Evolutionary conservation across 2,113 vertebrate species (phyloP).

Genomic region (Hucho hucho): DNA sequence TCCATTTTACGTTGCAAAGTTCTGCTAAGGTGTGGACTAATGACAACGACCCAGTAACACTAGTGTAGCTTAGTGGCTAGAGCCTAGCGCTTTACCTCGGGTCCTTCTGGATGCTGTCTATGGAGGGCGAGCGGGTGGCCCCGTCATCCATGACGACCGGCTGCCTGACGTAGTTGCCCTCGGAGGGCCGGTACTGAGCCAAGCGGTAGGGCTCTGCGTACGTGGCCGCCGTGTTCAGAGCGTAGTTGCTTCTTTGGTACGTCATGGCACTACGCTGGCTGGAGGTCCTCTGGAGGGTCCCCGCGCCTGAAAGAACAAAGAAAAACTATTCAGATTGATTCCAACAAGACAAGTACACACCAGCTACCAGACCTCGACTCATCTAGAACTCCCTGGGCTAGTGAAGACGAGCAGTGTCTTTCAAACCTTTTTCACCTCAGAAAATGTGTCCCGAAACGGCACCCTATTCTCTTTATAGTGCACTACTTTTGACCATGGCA

Average conservation of each 20-base stretch:
- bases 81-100: constrained; percentile 79
- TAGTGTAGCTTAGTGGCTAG: background rate
- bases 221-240: constrained; percentile 80
- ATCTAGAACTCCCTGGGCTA: background rate
- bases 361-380: background rate
- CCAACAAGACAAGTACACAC: constrained; percentile 5
- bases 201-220: constrained; percentile 87
- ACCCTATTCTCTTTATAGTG: too few relatives aligned
- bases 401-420: constrained; percentile 24
- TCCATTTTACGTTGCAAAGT: too few relatives aligned
- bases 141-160: constrained; percentile 76
- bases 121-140: constrained; percentile 88
- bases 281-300: constrained; percentile 89
- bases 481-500: too few relatives aligned
- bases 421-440: constrained; percentile 25
- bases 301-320: constrained; percentile 75
- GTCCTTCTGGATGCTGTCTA: constrained; percentile 98
- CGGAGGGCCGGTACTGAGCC: constrained; percentile 81
- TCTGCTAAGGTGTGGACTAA: background rate
- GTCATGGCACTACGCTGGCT: constrained; percentile 91
- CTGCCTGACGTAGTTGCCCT: constrained; percentile 77
- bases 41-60: background rate
- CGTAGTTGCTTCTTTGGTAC: constrained; percentile 93
- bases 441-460: too few relatives aligned
- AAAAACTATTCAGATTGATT: background rate